Evolutionary conservation across 2,888 invertebrate species (phyloP), one percentile per base, ranked within the genome.

Genomic region (Lagria hirta): DNA sequence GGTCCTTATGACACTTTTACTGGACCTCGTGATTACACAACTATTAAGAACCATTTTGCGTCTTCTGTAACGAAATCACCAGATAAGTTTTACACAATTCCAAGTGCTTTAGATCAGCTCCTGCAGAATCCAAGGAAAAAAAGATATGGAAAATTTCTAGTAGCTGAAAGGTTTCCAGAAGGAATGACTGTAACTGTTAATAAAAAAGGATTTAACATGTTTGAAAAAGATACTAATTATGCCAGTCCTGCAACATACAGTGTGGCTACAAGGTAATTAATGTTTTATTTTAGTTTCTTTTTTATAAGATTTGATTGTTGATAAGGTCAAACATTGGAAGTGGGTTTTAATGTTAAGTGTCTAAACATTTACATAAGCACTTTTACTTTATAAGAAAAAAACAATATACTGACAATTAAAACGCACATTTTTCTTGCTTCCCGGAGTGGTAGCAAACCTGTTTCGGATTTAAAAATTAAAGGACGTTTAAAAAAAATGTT

Each of bases 1-100:
- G 71, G 71, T 0, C 72, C 71, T 1, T 72, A 71, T 41, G 68
- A 70, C 40, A 47, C 61, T 5, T 72, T 72, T 45, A 76, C 79
- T 0, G 80, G 79, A 0, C 69, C 68, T 16, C 66, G 80, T 28
- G 76, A 78, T 49, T 68, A 53, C 1, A 69, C 64, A 2, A 73
- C 77, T 0, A 75, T 79, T 7, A 78, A 76, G 57, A 79, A 78
- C 54, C 73, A 78, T 60, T 78, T 77, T 42, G 70, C 67, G 7
- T 71, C 66, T 1, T 40, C 61, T 1, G 23, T 26, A 3, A 49
- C 43, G 3, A 51, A 49, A 34, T 44, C 56, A 0, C 66, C 66
- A 0, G 64, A 68, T n/a, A 61, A 58, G 24, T 64, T 54, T 43
- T 66, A 62, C 42, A 52, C 64, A 14, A 56, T 57, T 8, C 64